Evolutionary conservation across 2,888 invertebrate genomes (phyloP).

Genomic region (Eupithecia dodoneata): DNA sequence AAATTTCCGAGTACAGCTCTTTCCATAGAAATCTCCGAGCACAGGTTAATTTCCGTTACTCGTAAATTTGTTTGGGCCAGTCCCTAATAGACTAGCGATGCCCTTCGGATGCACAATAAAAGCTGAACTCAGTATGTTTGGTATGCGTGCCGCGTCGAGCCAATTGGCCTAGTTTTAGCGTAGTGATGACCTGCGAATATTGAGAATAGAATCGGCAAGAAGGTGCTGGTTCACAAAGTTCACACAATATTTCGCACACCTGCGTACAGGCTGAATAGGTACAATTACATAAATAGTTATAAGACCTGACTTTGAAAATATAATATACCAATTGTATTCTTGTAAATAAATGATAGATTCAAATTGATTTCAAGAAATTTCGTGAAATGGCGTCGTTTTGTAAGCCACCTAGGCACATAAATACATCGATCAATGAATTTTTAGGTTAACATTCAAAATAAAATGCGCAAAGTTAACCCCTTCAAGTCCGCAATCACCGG

Average conservation of each 20-base stretch:
- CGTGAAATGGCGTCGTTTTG: no score
- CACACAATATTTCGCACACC: no score
- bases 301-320: no score
- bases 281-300: no score
- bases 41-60: not conserved
- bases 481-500: not conserved
- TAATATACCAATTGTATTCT: no score
- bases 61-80: not conserved
- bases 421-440: not conserved
- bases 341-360: no score
- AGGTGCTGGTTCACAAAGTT: not conserved
- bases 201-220: not conserved
- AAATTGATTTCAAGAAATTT: no score
- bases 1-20: not conserved
- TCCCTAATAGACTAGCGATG: slow-evolving; percentile 5
- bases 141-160: slow-evolving; percentile 29
- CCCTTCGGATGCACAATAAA: slow-evolving; percentile 16
- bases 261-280: no score
- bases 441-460: not conserved
- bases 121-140: slow-evolving; percentile 10
- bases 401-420: no score
- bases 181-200: slow-evolving; percentile 8
- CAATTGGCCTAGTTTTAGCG: slow-evolving; percentile 25
- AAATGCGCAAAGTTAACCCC: not conserved
- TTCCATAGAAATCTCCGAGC: not conserved